Evolutionary conservation across 2,888 invertebrate species (phyloP).

Genomic region (Norana najaformis): DNA sequence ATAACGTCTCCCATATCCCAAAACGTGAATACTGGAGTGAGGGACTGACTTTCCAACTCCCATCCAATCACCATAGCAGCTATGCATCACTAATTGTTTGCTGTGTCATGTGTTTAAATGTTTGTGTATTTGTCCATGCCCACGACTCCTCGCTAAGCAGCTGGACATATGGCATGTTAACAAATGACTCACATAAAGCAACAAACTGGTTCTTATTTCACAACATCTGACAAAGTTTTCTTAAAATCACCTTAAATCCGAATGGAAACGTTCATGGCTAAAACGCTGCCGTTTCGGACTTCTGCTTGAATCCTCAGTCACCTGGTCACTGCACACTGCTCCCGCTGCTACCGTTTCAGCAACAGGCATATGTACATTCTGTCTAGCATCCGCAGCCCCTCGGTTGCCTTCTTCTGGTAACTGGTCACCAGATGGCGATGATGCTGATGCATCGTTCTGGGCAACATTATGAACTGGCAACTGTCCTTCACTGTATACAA

Average conservation of each 20-base stretch:
- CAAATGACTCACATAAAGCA: no score
- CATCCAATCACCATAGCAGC: no score
- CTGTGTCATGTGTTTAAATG: no score
- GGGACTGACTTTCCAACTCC: no score
- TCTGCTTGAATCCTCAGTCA: background rate
- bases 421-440: background rate
- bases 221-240: background rate
- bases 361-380: background rate
- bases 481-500: background rate
- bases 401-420: background rate
- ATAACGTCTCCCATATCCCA: no score
- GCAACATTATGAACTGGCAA: no score
- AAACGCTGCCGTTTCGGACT: constrained; percentile 51
- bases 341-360: background rate
- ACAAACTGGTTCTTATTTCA: background rate
- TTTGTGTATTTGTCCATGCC: no score
- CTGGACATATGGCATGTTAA: no score
- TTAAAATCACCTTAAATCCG: constrained; percentile 48
- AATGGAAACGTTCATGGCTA: constrained; percentile 54
- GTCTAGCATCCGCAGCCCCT: background rate
- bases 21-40: no score
- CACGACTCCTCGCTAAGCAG: no score
- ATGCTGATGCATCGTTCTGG: background rate
- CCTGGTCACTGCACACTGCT: background rate
- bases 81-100: no score